Evolutionary conservation across 2,797 vertebrate species (phyloP).

Genomic region (Enteromius paludinosus): DNA sequence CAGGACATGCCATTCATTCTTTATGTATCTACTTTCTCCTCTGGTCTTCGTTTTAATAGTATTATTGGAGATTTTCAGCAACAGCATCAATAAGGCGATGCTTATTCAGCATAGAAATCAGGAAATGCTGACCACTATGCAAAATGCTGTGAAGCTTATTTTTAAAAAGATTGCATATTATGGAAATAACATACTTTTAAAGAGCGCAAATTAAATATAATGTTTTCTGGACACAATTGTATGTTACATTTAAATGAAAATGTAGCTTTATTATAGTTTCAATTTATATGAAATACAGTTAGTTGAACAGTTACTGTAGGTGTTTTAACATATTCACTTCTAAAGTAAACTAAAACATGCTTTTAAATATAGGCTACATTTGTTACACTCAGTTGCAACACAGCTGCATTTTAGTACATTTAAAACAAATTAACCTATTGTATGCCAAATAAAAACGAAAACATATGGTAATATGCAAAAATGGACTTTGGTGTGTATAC

Average conservation of each 20-base stretch:
- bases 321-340: neutral
- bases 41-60: neutral
- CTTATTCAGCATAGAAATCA: neutral
- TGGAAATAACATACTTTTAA: neutral
- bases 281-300: neutral
- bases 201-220: neutral
- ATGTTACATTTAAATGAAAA: neutral
- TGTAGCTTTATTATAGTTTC: neutral
- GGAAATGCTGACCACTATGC: neutral
- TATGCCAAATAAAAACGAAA: no score
- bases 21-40: constrained; percentile 60
- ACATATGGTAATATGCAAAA: no score
- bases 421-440: neutral
- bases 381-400: neutral
- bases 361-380: neutral
- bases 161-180: constrained; percentile 1
- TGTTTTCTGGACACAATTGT: neutral
- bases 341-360: neutral
- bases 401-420: neutral
- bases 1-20: constrained; percentile 65
- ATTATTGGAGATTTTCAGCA: neutral
- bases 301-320: neutral
- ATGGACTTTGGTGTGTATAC: no score
- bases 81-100: neutral
- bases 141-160: neutral